A percentile compares a stretch with the other conserved stretches of the same genome.
Conservation (phyloP, 2,113 vertebrate genomes). For the Numida meleagris region DNA sequence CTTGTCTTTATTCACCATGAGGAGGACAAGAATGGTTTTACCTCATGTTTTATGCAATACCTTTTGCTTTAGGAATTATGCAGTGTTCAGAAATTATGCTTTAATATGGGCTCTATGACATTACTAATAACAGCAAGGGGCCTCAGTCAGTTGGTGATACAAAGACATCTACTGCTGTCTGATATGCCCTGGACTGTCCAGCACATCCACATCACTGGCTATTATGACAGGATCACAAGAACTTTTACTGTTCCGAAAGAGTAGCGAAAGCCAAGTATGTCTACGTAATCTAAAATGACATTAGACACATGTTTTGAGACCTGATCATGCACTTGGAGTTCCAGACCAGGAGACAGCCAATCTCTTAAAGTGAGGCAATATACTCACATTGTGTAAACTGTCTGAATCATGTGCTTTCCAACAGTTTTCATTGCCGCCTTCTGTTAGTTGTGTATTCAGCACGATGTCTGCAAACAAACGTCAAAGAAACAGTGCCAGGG, state of each 20-base stretch:
- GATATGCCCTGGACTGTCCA: neutral
- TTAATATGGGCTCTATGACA: neutral
- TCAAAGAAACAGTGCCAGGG: neutral
- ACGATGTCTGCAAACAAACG: neutral
- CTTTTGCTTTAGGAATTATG: neutral
- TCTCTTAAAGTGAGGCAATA: neutral
- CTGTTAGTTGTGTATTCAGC: neutral
- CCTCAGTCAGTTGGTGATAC: neutral
- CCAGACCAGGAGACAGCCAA: neutral
- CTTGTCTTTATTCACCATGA: neutral
- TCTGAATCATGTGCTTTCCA: neutral
- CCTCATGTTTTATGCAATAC: neutral
- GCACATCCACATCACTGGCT: neutral
- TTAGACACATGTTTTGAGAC: neutral
- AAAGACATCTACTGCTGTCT: neutral
- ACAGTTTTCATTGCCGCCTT: neutral
- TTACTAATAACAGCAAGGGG: neutral
- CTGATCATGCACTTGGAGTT: neutral
- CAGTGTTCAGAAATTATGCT: neutral
- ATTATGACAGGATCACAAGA: neutral
- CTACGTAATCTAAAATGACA: neutral
- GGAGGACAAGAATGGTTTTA: neutral
- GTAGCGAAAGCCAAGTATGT: neutral
- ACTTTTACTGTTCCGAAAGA: neutral
- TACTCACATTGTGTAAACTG: neutral